phyloP scores from a whole-genome alignment of 53 echinoderm and acorn worm species.

The Crossaster papposus region DNA sequence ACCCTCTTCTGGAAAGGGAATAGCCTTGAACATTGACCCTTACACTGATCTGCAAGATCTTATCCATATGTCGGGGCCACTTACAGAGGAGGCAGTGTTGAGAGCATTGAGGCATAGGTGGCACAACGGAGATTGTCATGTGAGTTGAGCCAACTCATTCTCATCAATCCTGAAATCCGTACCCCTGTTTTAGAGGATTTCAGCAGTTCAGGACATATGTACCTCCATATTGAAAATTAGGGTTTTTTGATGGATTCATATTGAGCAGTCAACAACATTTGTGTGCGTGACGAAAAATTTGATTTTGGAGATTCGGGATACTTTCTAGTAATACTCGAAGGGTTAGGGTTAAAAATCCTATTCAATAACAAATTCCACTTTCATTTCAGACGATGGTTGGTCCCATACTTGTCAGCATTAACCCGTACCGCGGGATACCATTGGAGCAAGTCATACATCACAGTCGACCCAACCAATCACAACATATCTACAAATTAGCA shows the following conservation, averaged over 20 bases:
- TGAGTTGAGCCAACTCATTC: conserved; percentile 26
- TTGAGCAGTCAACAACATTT: too few relatives aligned
- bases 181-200: background rate
- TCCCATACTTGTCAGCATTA: conserved; percentile 80
- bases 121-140: conserved; percentile 87
- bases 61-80: conserved; percentile 85
- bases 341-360: background rate
- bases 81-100: conserved; percentile 84
- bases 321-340: too few relatives aligned
- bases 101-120: conserved; percentile 85
- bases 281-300: too few relatives aligned
- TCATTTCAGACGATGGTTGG: conserved; percentile 86
- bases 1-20: conserved; percentile 56
- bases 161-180: background rate
- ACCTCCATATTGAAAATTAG: too few relatives aligned
- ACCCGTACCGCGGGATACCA: conserved; percentile 81
- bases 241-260: too few relatives aligned
- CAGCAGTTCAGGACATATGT: too few relatives aligned
- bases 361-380: background rate
- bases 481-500: conserved; percentile 76
- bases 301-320: too few relatives aligned
- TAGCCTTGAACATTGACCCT: conserved; percentile 69
- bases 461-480: conserved; percentile 69
- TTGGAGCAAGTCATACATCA: conserved; percentile 85
- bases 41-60: conserved; percentile 84